Percentiles rank a stretch among this genome's conserved stretches.
These are phyloP conservation scores for Macrostomum lignano DNA, from an alignment of 1,140 invertebrate species.

Conservation along the genomic window DNA sequence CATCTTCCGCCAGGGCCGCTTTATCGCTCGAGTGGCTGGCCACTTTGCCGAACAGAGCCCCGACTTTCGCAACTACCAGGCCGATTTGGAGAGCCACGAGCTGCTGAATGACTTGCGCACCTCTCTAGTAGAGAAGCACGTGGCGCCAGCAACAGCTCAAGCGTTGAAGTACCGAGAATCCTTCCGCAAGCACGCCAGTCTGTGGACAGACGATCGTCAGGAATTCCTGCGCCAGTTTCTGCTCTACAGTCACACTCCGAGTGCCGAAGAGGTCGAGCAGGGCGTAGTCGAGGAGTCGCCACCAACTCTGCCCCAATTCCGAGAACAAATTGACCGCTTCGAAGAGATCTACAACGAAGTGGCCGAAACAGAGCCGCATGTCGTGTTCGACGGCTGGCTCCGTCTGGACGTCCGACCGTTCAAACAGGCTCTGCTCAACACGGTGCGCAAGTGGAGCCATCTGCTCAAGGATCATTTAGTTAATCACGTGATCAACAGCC, in stretches of 20 bases:
- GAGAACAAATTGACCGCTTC: too few relatives aligned
- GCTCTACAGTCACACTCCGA: slow-evolving; percentile 51
- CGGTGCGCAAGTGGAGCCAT: slow-evolving; percentile 53
- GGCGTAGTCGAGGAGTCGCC: slow-evolving; percentile 30
- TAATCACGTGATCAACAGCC: slow-evolving; percentile 36
- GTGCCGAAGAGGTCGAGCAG: slow-evolving; percentile 49
- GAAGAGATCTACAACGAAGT: too few relatives aligned
- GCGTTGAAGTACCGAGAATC: slow-evolving; percentile 24
- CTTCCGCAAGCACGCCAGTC: slow-evolving; percentile 35
- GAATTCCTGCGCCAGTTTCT: slow-evolving; percentile 63
- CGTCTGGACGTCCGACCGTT: slow-evolving; percentile 44
- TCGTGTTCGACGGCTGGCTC: slow-evolving; percentile 66
- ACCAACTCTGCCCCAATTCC: slow-evolving; percentile 58
- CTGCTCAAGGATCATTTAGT: slow-evolving; percentile 81
- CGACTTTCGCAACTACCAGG: too few relatives aligned
- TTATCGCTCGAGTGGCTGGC: slow-evolving; percentile 44
- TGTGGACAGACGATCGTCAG: slow-evolving; percentile 66
- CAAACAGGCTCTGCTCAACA: slow-evolving; percentile 25
- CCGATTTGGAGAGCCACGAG: slow-evolving; percentile 8
- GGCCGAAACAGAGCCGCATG: slow-evolving; percentile 19
- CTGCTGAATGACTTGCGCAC: slow-evolving; percentile 22
- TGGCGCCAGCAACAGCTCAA: slow-evolving; percentile 23
- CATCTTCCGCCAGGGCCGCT: slow-evolving; percentile 47
- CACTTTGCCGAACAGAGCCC: slow-evolving; percentile 26
- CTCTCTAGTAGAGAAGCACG: slow-evolving; percentile 26